Evolutionary conservation across 2,113 vertebrate species (phyloP).

Genomic region (Thamnaconus septentrionalis): DNA sequence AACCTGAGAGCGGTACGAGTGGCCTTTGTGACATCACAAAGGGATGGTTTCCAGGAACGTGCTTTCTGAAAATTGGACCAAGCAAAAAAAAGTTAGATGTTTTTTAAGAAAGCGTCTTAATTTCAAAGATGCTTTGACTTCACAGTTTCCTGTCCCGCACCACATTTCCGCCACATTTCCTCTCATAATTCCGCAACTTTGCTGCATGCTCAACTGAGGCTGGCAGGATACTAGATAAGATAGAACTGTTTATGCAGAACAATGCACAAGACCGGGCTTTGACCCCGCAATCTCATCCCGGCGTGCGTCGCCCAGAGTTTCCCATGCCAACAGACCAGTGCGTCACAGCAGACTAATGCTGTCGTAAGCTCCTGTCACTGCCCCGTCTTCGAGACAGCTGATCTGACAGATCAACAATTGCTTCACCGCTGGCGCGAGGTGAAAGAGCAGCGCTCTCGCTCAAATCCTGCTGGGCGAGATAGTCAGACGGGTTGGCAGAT

Average conservation of each 20-base stretch:
- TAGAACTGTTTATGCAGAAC: constrained; percentile 40
- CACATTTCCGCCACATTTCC: not conserved
- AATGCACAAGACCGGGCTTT: constrained; percentile 15
- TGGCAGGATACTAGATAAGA: constrained; percentile 19
- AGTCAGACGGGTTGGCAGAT: not conserved
- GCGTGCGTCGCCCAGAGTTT: constrained; percentile 19
- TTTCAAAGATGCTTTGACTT: too few relatives aligned
- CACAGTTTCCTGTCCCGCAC: not conserved
- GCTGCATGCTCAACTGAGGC: constrained; percentile 11
- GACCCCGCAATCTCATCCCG: constrained; percentile 6
- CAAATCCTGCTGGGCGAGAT: constrained; percentile 38
- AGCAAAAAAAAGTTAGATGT: too few relatives aligned
- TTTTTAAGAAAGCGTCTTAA: too few relatives aligned
- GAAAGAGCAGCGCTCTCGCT: constrained; percentile 1
- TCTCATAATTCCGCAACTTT: constrained; percentile 13
- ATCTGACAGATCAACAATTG: constrained; percentile 32
- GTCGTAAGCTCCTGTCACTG: constrained; percentile 36
- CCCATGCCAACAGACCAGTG: constrained; percentile 25
- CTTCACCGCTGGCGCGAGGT: constrained; percentile 7
- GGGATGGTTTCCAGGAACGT: too few relatives aligned
- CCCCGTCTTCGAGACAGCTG: constrained; percentile 34
- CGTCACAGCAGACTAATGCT: constrained; percentile 32
- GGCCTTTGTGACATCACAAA: too few relatives aligned
- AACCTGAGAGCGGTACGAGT: too few relatives aligned
- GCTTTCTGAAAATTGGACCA: too few relatives aligned